Evolutionary conservation across 2,888 invertebrate genomes (phyloP), one percentile per base, ranked within the genome.

Genomic region (Stenodera caucasica): DNA sequence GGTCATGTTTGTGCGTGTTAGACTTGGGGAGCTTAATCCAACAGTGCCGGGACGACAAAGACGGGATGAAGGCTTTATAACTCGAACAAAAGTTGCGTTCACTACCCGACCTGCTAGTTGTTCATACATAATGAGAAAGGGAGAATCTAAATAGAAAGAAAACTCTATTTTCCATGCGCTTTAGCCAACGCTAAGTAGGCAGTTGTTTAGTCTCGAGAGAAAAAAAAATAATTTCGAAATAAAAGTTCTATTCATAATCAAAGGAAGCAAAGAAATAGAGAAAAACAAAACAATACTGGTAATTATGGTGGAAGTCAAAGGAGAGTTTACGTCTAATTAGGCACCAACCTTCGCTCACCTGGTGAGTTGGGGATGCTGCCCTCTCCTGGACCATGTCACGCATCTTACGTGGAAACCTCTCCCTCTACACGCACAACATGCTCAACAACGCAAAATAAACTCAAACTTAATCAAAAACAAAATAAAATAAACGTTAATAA

Each of bases 371-470:
- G 68, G 73, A 69, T 68, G 72, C 69, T 69, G 75, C 72, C 72
- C 77, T 76, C 73, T 77, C 78, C 71, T 77, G 76, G 79, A 89
- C 88, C 84, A 89, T 84, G 85, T 90, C 89, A 82, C 89, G 88
- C 88, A 88, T 89, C 88, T 90, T 90, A 85, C 88, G 88, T 80
- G 90, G 89, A 84, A 88, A 89, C 84, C 86, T 87, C 86, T 89
- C 89, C 87, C 88, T 87, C 85, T 80, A 79, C 76, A 79, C 78
- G 78, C 78, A 77, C 77, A 79, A 77, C 77, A 77, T 76, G 76
- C 77, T 76, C 75, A 73, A 73, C 73, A 76, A 75, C 71, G 74
- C 72, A 78, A 71, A 68, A 72, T 65, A 69, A 60, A 73, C 64
- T 67, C 64, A 73, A 68, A 65, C 62, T 60, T 58, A 66, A 65